Percentiles rank a stretch among this genome's conserved stretches.
phyloP scores from a whole-genome alignment of 2,797 vertebrate genomes.

The Zenarchopterus dispar region DNA sequence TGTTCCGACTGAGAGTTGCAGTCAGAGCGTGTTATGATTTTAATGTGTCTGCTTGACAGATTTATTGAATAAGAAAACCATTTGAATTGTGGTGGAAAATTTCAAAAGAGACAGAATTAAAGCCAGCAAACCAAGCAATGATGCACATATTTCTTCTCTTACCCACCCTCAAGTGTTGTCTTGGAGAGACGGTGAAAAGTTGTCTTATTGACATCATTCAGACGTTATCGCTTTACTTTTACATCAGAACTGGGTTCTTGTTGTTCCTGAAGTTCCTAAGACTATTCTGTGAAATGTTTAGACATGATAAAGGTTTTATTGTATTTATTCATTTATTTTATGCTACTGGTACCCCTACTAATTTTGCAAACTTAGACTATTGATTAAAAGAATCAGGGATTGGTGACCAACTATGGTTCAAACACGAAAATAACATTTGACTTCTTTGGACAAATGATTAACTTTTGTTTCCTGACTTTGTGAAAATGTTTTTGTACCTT shows the following conservation, averaged over 20 bases:
- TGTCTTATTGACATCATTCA: background rate
- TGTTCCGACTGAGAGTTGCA: slow-evolving; percentile 36
- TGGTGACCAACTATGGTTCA: too few relatives aligned
- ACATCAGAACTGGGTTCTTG: background rate
- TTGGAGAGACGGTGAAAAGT: background rate
- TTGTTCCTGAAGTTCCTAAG: background rate
- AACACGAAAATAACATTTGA: too few relatives aligned
- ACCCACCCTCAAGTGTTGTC: background rate
- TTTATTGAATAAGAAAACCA: slow-evolving; percentile 17
- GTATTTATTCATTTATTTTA: too few relatives aligned
- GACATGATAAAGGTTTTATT: too few relatives aligned
- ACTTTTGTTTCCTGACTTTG: too few relatives aligned
- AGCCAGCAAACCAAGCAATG: slow-evolving; percentile 2
- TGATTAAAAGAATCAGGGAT: too few relatives aligned
- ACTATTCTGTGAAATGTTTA: too few relatives aligned
- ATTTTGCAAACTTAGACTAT: too few relatives aligned
- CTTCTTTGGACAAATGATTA: too few relatives aligned
- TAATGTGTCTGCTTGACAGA: slow-evolving; percentile 31
- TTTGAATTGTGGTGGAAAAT: slow-evolving; percentile 10
- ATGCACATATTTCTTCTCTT: background rate
- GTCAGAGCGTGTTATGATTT: slow-evolving; percentile 18
- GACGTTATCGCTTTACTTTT: background rate
- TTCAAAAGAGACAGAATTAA: slow-evolving; percentile 19
- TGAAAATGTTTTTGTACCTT: too few relatives aligned
- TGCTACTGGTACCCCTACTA: too few relatives aligned